phyloP scores from a whole-genome alignment of 2,113 vertebrate genomes.

The Marmota monax region DNA sequence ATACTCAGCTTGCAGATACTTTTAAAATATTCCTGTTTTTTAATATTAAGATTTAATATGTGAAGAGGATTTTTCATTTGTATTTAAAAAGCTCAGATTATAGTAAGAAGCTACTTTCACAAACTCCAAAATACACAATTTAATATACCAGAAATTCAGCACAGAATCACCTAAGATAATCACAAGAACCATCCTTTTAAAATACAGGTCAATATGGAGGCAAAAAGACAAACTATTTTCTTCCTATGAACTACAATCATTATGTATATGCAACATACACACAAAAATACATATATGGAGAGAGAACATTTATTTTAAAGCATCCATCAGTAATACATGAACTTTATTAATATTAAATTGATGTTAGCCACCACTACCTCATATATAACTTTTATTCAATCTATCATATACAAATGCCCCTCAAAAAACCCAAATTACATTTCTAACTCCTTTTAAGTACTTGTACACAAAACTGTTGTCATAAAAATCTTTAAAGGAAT shows the following conservation, averaged over 20 bases:
- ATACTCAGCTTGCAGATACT: not conserved
- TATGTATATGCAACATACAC: not conserved
- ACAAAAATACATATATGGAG: not conserved
- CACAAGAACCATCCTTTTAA: constrained; percentile 12
- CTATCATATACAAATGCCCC: not conserved
- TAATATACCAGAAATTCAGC: constrained; percentile 29
- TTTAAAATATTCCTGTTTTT: constrained; percentile 47
- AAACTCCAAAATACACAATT: constrained; percentile 41
- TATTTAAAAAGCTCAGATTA: constrained; percentile 53
- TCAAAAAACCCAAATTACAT: not conserved
- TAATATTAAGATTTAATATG: constrained; percentile 21
- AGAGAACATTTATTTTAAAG: constrained; percentile 39
- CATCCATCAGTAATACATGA: not conserved
- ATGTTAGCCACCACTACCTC: constrained; percentile 15
- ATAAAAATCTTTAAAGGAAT: constrained; percentile 47
- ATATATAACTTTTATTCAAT: constrained; percentile 52
- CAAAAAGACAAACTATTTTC: constrained; percentile 8
- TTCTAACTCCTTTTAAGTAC: not conserved
- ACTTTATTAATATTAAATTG: constrained; percentile 50
- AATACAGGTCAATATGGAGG: constrained; percentile 39
- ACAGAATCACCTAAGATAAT: constrained; percentile 21
- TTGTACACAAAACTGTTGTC: not conserved
- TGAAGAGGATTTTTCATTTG: constrained; percentile 33
- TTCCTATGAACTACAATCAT: not conserved
- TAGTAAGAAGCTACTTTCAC: constrained; percentile 12